These are phyloP conservation scores for Lipotes vexillifer DNA, from an alignment of 2,113 vertebrate genomes.

Conservation along the genomic window DNA sequence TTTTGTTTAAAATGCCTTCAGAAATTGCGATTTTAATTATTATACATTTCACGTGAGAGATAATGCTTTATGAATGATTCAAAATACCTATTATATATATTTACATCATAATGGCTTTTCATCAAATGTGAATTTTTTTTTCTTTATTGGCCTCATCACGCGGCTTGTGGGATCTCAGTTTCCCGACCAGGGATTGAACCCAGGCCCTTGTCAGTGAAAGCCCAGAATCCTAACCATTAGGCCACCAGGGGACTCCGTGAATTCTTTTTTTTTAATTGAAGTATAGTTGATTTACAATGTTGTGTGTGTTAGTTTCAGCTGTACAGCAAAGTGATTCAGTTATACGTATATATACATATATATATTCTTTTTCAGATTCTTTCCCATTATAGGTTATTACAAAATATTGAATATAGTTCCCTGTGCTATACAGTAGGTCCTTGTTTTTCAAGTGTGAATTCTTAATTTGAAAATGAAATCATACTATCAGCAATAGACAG, in stretches of 20 bases:
- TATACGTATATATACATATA: background rate
- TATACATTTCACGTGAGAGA: conserved; percentile 58
- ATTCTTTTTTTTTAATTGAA: background rate
- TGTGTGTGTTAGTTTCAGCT: background rate
- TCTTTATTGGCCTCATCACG: too few species aligned
- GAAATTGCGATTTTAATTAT: conserved; percentile 66
- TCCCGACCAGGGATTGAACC: background rate
- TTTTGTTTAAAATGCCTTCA: conserved; percentile 47
- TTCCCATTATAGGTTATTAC: background rate
- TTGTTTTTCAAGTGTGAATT: conserved; percentile 52
- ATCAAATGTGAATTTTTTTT: background rate
- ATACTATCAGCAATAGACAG: conserved; percentile 79
- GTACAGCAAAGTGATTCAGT: background rate
- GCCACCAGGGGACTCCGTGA: background rate
- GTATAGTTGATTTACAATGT: background rate
- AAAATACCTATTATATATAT: conserved; percentile 51
- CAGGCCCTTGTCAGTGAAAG: background rate
- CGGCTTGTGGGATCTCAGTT: background rate
- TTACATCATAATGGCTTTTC: conserved; percentile 69
- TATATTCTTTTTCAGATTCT: background rate
- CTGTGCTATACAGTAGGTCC: too few species aligned
- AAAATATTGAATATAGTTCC: background rate
- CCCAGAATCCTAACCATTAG: background rate
- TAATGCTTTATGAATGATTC: conserved; percentile 68
- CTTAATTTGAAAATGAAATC: conserved; percentile 63